Evolutionary conservation across 1,140 invertebrate species (phyloP).

Genomic region (Zaprionus kolodkinae): DNA sequence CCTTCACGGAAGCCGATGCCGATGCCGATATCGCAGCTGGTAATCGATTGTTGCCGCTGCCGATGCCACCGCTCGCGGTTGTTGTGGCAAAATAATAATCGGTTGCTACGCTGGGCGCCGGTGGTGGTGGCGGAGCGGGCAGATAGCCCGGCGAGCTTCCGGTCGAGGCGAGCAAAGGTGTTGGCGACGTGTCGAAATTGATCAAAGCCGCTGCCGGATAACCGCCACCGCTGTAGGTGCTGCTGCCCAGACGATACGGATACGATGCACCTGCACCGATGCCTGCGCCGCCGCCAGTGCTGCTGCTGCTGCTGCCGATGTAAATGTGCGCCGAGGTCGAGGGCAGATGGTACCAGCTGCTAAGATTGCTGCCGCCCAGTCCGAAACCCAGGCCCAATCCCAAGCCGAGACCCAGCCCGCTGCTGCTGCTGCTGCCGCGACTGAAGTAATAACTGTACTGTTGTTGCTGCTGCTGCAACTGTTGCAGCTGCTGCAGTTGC

Average conservation of each 20-base stretch:
- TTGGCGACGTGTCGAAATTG: conserved; percentile 73
- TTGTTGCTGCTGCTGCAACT: conserved; percentile 55
- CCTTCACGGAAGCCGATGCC: conserved; percentile 31
- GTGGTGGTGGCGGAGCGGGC: conserved; percentile 62
- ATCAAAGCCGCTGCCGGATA: conserved; percentile 73
- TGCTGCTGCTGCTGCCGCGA: conserved; percentile 51
- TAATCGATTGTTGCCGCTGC: conserved; percentile 23
- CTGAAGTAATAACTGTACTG: conserved; percentile 48
- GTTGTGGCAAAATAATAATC: conserved; percentile 68
- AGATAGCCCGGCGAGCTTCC: conserved; percentile 66
- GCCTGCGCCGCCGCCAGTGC: conserved; percentile 43
- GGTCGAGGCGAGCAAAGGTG: conserved; percentile 67
- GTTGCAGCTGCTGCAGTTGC: conserved; percentile 41
- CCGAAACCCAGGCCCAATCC: conserved; percentile 69
- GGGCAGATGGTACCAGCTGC: conserved; percentile 74
- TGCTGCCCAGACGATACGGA: conserved; percentile 52
- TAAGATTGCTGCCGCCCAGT: conserved; percentile 72
- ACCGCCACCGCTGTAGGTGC: conserved; percentile 61
- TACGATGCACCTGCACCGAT: conserved; percentile 47
- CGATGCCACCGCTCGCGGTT: conserved; percentile 50
- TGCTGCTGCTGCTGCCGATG: conserved; percentile 69
- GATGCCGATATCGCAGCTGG: conserved; percentile 25
- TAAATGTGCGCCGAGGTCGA: conserved; percentile 76
- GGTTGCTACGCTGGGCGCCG: conserved; percentile 67
- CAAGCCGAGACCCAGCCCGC: conserved; percentile 66